Evolutionary conservation across 2,888 invertebrate species (phyloP), one percentile per base, ranked within the genome.

Genomic region (Caenorhabditis becei): DNA sequence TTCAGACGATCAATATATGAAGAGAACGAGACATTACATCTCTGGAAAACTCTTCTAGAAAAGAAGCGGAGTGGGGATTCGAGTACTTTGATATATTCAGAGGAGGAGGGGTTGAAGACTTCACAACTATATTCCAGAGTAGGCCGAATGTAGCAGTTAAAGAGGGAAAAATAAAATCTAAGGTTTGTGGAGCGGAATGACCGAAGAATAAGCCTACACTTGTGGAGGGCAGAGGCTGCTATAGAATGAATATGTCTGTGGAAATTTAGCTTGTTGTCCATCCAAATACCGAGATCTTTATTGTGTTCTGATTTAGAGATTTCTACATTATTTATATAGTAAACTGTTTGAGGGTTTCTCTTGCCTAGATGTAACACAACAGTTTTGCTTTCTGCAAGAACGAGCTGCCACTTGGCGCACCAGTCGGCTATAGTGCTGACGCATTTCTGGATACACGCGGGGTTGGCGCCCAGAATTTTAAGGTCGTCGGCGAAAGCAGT

Each of bases 401-500:
- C n/a, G n/a, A n/a, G n/a, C n/a, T n/a, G n/a, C n/a, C n/a, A n/a
- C n/a, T n/a, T n/a, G n/a, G n/a, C n/a, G n/a, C n/a, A n/a, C n/a
- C n/a, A n/a, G n/a, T n/a, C n/a, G n/a, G n/a, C n/a, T n/a, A n/a
- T n/a, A n/a, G n/a, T n/a, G n/a, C n/a, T n/a, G n/a, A n/a, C n/a
- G n/a, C n/a, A n/a, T n/a, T n/a, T n/a, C n/a, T n/a, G 32, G 2
- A 58, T 0, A 7, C 20, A 18, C 3, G 8, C 2, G 16, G 18
- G 18, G 37, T 58, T 35, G 1, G 14, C 11, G 8, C 47, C 28
- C 0, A n/a, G 4, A 2, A 61, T 18, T 61, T 61, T 61, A 20
- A 61, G 7, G 59, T 61, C 59, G 20, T 61, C 59, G 3, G 59
- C 59, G 16, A 61, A 61, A 14, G 59, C 59, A 14, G 59, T 41